Base-by-base conservation (phyloP, 2,888 invertebrate genomes). In the Troides oblongomaculatus region DNA sequence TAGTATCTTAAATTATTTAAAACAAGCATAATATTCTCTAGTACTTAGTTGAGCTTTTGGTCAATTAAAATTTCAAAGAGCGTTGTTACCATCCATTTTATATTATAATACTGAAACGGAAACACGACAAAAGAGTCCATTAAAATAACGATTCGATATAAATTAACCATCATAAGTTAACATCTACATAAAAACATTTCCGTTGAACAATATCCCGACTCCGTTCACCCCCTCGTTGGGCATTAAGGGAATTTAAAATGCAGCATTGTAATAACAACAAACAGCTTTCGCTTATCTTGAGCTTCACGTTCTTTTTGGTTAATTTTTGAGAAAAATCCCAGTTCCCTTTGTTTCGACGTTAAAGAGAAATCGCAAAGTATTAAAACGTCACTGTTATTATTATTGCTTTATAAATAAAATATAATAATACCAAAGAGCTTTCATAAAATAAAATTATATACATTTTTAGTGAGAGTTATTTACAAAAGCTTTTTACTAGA, bases 261-360 rank as follows among this genome's bases (percentile, higher is more conserved):
- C 60, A 60, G n/a, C 60, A 60, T 60, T 36, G 60, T 60, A 60
- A 58, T 58, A 58, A 58, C 36, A 30, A 60, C 30, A 53, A 36
- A 60, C 60, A 30, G 36, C 60, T 60, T 36, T 59, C 30, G 25
- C 60, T 60, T 60, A 60, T 60, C 60, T 36, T 25, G 36, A 60
- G 60, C 36, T 60, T 60, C 25, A 17, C 58, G 58, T 25, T 59
- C 25, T 10, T 25, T 17, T 17, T 59, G 30, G 57, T n/a, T n/a
- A 57, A 57, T 39, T 7, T 21, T 39, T 39, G 8, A 39, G 39
- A 39, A 39, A 39, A 39, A 1, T 39, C 0, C 39, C 39, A 39
- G 1, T 39, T 39, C 39, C 39, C 39, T 39, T 39, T 39, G 53
- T 53, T 18, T 53, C 5, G 6, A 53, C n/a, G 17, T 17, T 14